Base-by-base conservation (phyloP, 2,797 vertebrate species). In the Margarornis squamiger region DNA sequence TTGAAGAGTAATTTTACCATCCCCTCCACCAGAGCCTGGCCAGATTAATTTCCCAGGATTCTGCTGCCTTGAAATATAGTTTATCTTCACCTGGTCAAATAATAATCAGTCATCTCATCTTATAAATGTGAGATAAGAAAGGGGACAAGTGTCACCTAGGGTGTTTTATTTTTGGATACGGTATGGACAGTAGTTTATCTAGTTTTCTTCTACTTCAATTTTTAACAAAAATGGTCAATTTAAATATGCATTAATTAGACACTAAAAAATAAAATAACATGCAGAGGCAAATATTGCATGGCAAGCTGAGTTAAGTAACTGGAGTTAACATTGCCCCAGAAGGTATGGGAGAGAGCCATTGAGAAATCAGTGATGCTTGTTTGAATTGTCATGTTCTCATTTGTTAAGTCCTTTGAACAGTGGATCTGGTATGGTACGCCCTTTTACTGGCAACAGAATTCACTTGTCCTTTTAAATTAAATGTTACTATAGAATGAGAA, bases 201-300 rank as follows among this genome's bases (percentile, higher is more conserved):
- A 34, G 14, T 76, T 92, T 81, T 87, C 49, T 96, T 75, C 88
- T 86, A 88, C 59, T 54, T 82, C 86, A 46, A 84, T 55, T 78
- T 90, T 66, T 59, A 95, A 70, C 36, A 95, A 96, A 92, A 92
- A 92, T 14, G 32, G 34, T 70, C 54, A 46, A 39, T 75, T 90
- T 82, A 94, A 96, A 95, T 90, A 85, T 19, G 78, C 46, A 92
- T 86, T 43, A 86, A 67, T 46, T 81, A 82, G 80, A 87, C 57
- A 93, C 21, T 43, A 23, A 83, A 91, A 94, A 95, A 93, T 5
- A 84, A 97, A 90, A 38, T 39, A 88, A 77, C 45, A 80, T 9
- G 20, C 71, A 78, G 62, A 78, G 49, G 51, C 54, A 72, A 94
- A 72, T 77, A 86, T 3, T 46, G 32, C 9, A 21, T 10, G 73